Evolutionary conservation across 1,140 invertebrate genomes (phyloP), one percentile per base, ranked within the genome.

Genomic region (Andrena cerasifolii): DNA sequence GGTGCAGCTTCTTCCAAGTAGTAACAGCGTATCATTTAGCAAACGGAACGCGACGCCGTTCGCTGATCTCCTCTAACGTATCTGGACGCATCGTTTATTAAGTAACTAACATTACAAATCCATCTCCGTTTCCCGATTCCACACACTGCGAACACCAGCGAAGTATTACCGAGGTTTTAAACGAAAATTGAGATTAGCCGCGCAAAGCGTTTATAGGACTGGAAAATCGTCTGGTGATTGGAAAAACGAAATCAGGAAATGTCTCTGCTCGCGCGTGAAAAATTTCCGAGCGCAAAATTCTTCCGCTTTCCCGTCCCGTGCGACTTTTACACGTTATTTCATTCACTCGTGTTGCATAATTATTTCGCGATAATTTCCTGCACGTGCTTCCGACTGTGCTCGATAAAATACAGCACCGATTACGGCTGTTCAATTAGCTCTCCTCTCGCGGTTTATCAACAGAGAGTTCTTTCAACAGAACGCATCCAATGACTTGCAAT

Each of bases 311-410:
- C 28, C 12, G 63, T 16, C n/a, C 26, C 3, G 24, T n/a, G n/a
- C 6, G 36, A 7, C 12, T 21, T 10, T 0, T 21, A 47, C n/a
- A 16, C 8, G 43, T 59, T 59, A 47, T 26, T 58, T 14, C 54
- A 16, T 21, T 3, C 28, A 26, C 14, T 0, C 0, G 16, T 21
- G 7, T 76, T 76, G 63, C 73, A 40, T 68, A 58, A 76, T n/a
- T n/a, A n/a, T 76, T 47, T 21, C 63, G 21, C 26, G 21, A 24
- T 26, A 63, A 58, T 75, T 58, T 33, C 33, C 36, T 43, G 16
- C 18, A 47, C 40, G 36, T 24, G 36, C 33, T 61, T 74, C n/a
- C 7, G n/a, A 36, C 62, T 56, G 53, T 33, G 18, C 31, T n/a
- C 40, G 58, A 43, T 74, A 54, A 74, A 65, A 43, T 45, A 14